Evolutionary conservation across 2,113 vertebrate species (phyloP).

Genomic region (Marcusenius ussheri): DNA sequence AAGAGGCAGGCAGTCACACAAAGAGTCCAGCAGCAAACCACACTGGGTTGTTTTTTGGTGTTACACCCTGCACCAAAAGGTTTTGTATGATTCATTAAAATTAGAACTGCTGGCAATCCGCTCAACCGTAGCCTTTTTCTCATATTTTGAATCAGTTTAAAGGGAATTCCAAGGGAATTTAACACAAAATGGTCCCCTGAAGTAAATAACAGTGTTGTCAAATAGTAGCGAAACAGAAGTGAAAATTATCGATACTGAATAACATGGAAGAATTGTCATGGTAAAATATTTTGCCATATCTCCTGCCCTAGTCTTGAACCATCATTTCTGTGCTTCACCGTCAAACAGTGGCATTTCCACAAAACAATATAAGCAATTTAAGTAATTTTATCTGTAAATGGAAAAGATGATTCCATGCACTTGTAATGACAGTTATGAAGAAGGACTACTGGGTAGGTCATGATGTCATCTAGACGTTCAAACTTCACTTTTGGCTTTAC

Average conservation of each 20-base stretch:
- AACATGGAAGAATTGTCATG: background rate
- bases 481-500: background rate
- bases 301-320: background rate
- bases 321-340: background rate
- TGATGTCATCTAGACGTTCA: background rate
- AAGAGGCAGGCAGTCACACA: background rate
- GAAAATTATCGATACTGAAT: background rate
- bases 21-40: background rate
- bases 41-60: background rate
- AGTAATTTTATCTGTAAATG: background rate
- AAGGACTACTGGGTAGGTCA: background rate
- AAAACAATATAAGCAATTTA: background rate
- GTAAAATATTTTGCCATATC: background rate
- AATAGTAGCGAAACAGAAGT: background rate
- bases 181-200: background rate
- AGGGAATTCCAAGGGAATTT: background rate
- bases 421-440: background rate
- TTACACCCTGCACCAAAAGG: background rate
- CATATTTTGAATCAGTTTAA: background rate
- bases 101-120: background rate
- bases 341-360: background rate
- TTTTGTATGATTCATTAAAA: background rate
- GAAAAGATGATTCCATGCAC: background rate
- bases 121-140: background rate
- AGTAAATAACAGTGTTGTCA: background rate